Base-by-base conservation (phyloP, 2,888 invertebrate species). In the Aspidapion aeneum region DNA sequence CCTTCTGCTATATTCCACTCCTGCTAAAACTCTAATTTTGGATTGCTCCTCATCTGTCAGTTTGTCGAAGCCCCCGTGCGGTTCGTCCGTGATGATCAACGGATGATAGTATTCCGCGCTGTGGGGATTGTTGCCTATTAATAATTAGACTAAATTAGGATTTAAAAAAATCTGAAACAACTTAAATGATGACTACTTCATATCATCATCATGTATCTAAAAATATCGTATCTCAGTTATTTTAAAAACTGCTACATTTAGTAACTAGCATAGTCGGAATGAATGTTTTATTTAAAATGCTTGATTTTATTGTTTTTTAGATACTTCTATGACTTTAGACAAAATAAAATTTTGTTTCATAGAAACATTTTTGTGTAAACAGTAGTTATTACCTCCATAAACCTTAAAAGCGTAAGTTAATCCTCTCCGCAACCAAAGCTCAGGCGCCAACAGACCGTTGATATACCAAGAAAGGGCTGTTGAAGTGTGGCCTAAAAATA, bases 381-480 rank as follows among this genome's bases (percentile, higher is more conserved):
- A n/a, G n/a, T n/a, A n/a, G n/a, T n/a, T n/a, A n/a, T 35, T 12
- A 17, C 96, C 96, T 55, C 96, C 96, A 66, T 83, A 82, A 58
- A 90, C 89, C 75, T 86, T 86, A 76, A 97, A 94, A 16, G 85
- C 89, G 82, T 97, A 97, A 0, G 88, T 89, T 62, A 93, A 83
- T 0, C 95, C 96, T 60, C 96, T 82, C 65, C 93, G 85, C 71
- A 97, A 82, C 85, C 91, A 94, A 66, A 97, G 81, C 78, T 96
- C 94, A 0, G 96, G 96, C 58, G 90, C 87, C 72, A 96, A 82
- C 74, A 88, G 87, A 0, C 96, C 96, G 80, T 97, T 96, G 66
- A 97, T 91, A 80, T 96, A 97, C 94, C 95, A 96, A 12, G 94
- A 90, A 54, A 92, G 81, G 0, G 88, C 90, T 70, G 86, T 89